Evolutionary conservation across 2,888 invertebrate genomes (phyloP).

Genomic region (Toxonevra muliebris): DNA sequence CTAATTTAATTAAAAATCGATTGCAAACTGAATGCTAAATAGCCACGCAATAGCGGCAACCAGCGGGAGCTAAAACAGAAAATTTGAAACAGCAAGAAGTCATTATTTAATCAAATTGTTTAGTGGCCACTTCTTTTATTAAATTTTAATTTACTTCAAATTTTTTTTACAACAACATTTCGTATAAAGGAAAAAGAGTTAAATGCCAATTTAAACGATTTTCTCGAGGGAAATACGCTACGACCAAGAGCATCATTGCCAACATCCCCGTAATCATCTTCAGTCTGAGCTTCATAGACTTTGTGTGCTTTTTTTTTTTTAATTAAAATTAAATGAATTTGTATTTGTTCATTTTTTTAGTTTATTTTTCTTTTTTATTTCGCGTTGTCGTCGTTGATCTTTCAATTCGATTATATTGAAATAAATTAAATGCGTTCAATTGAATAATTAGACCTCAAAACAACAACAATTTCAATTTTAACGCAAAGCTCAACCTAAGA

Average conservation of each 20-base stretch:
- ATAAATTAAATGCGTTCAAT: slow-evolving; percentile 48
- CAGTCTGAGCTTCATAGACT: background rate
- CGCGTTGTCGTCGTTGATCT: slow-evolving; percentile 47
- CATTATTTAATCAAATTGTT: slow-evolving; percentile 30
- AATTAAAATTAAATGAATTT: slow-evolving; percentile 49
- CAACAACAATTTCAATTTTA: background rate
- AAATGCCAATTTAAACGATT: background rate
- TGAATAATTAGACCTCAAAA: slow-evolving; percentile 42
- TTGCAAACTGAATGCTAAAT: slow-evolving; percentile 17
- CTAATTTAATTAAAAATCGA: slow-evolving; percentile 25
- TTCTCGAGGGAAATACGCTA: background rate
- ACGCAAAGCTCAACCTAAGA: background rate
- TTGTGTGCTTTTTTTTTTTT: background rate
- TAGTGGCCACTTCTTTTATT: background rate
- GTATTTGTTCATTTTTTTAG: slow-evolving; percentile 38
- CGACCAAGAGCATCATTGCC: background rate
- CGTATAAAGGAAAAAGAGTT: no score
- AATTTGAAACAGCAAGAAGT: background rate
- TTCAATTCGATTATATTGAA: slow-evolving; percentile 63
- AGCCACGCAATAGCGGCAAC: background rate
- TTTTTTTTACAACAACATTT: no score
- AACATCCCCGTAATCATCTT: slow-evolving; percentile 4
- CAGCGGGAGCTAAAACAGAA: background rate
- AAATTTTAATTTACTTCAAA: background rate
- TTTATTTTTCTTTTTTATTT: slow-evolving; percentile 12